Conservation (phyloP, 2,888 invertebrate species). For the Ligdia adustata region DNA sequence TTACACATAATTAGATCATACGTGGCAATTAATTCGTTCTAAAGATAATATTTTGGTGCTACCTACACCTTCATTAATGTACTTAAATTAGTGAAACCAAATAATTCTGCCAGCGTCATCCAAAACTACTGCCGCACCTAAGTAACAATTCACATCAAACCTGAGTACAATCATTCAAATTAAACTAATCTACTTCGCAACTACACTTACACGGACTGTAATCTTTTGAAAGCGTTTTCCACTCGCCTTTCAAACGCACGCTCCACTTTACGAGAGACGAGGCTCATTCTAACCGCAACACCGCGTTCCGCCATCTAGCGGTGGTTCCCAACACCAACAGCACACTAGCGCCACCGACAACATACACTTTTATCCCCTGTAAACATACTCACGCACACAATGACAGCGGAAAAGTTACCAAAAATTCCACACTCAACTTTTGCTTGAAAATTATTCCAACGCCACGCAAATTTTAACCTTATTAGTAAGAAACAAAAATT, state of each 20-base stretch:
- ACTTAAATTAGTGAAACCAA: no score
- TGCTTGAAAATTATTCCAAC: constrained; percentile 28
- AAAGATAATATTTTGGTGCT: no score
- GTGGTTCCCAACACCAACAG: constrained; percentile 44
- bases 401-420: constrained; percentile 59
- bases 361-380: constrained; percentile 56
- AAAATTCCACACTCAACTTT: constrained; percentile 54
- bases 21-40: no score
- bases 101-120: no score
- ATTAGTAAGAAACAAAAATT: neutral
- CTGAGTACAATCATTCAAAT: constrained; percentile 28
- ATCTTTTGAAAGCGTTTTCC: constrained; percentile 60
- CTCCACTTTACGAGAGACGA: constrained; percentile 42
- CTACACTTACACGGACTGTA: constrained; percentile 38
- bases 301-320: constrained; percentile 65
- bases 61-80: neutral
- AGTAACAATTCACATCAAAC: no score
- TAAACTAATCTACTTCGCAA: constrained; percentile 43
- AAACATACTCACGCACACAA: constrained; percentile 60
- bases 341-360: constrained; percentile 72
- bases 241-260: constrained; percentile 57
- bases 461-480: constrained; percentile 38
- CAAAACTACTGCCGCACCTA: no score
- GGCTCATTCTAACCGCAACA: constrained; percentile 51
- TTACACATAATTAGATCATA: no score